phyloP scores from a whole-genome alignment of 2,113 vertebrate genomes.

The Menidia beryllina region DNA sequence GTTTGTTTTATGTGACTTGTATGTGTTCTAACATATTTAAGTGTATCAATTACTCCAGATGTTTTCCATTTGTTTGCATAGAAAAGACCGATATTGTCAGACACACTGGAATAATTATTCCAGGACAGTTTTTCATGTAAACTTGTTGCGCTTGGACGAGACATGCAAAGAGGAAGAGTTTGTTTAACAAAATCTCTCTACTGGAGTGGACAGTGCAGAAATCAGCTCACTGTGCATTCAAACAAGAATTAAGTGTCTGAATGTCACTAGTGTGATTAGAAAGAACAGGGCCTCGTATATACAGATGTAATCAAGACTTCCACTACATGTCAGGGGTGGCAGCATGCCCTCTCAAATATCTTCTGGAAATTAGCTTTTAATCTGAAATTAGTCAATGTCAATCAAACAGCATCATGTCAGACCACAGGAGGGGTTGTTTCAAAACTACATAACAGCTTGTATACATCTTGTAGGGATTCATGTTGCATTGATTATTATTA shows the following conservation, averaged over 20 bases:
- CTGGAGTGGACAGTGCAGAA: neutral
- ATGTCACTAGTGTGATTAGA: neutral
- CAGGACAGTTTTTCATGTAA: too few relatives aligned
- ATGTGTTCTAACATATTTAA: too few relatives aligned
- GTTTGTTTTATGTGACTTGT: too few relatives aligned
- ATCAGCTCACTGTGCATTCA: neutral
- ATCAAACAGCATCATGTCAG: neutral
- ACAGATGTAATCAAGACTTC: neutral
- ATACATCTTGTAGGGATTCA: neutral
- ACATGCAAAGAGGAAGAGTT: too few relatives aligned
- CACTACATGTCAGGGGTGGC: neutral
- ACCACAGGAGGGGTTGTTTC: neutral
- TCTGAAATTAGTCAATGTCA: neutral
- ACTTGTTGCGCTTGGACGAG: too few relatives aligned
- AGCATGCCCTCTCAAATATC: neutral
- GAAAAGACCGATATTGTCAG: too few relatives aligned
- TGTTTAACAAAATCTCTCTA: too few relatives aligned
- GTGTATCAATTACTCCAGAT: too few relatives aligned
- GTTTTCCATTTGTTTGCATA: too few relatives aligned
- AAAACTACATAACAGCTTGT: neutral
- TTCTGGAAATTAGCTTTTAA: neutral
- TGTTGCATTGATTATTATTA: neutral
- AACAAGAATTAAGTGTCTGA: neutral
- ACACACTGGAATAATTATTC: too few relatives aligned
- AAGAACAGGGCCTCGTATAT: neutral